phyloP scores from a whole-genome alignment of 1,140 invertebrate genomes.

The Choristoneura fumiferana region DNA sequence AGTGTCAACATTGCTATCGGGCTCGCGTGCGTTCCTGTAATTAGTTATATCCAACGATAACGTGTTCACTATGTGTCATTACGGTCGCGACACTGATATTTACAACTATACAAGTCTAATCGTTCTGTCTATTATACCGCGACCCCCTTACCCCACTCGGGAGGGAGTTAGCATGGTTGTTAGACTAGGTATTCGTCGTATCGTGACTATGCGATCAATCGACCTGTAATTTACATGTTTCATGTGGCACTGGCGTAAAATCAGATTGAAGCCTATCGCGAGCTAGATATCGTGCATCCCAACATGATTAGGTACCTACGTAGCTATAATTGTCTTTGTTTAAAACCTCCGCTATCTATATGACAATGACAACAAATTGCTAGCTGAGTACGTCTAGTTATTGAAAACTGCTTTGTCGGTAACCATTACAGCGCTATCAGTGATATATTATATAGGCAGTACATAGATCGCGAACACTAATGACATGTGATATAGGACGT shows the following conservation, averaged over 20 bases:
- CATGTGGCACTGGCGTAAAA: constrained; percentile 33
- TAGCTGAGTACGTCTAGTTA: constrained; percentile 15
- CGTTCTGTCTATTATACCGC: background rate
- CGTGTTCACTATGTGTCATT: constrained; percentile 42
- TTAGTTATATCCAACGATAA: constrained; percentile 54
- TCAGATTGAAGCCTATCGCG: constrained; percentile 47
- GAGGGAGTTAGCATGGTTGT: background rate
- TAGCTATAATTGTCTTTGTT: constrained; percentile 37
- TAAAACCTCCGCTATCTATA: constrained; percentile 26
- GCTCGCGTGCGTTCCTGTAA: constrained; percentile 50
- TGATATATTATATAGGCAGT: constrained; percentile 21
- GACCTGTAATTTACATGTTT: background rate
- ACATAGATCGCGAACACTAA: constrained; percentile 19
- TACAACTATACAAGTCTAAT: constrained; percentile 24
- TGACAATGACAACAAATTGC: constrained; percentile 18
- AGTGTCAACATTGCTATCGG: constrained; percentile 39
- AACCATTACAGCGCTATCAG: constrained; percentile 31
- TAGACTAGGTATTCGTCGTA: constrained; percentile 1
- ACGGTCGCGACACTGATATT: constrained; percentile 47
- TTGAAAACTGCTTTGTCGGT: constrained; percentile 28
- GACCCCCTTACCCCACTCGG: background rate
- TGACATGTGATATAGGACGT: constrained; percentile 1
- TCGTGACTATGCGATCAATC: too few relatives aligned
- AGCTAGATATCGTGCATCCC: constrained; percentile 28
- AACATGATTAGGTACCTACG: constrained; percentile 20